phyloP scores from a whole-genome alignment of 2,888 invertebrate genomes.

The Drosophila prostipennis region DNA sequence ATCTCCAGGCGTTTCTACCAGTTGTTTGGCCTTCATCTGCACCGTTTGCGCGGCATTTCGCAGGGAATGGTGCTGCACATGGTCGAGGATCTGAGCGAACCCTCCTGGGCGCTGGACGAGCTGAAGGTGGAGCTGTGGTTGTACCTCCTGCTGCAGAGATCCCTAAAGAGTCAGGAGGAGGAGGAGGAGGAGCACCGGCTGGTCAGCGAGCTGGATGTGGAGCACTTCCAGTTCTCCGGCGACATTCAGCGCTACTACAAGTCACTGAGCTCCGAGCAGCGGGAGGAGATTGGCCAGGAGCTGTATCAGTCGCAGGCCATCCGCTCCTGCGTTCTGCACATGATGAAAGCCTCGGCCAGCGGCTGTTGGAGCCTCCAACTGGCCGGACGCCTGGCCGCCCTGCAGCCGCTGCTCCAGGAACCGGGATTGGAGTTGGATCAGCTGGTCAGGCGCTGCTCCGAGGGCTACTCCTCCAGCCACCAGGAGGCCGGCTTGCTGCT shows the following conservation, averaged over 20 bases:
- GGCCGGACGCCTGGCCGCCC: constrained; percentile 66
- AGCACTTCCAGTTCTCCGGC: constrained; percentile 63
- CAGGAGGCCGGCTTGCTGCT: constrained; percentile 74
- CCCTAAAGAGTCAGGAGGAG: neutral
- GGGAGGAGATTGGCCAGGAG: constrained; percentile 36
- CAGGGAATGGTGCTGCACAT: constrained; percentile 53
- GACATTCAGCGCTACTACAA: constrained; percentile 62
- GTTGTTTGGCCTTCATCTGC: constrained; percentile 73
- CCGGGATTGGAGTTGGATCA: constrained; percentile 50
- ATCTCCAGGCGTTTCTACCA: constrained; percentile 72
- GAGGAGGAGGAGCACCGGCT: neutral
- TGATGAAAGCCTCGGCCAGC: constrained; percentile 15
- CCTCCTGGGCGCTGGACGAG: constrained; percentile 37
- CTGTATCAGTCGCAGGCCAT: constrained; percentile 33
- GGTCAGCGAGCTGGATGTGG: constrained; percentile 53
- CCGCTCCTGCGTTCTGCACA: constrained; percentile 11
- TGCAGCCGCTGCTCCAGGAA: constrained; percentile 63
- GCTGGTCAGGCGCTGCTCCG: constrained; percentile 61
- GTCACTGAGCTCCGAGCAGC: constrained; percentile 43
- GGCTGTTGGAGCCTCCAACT: constrained; percentile 61
- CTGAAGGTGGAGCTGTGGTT: constrained; percentile 77
- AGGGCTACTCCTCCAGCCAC: constrained; percentile 36
- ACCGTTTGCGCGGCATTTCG: constrained; percentile 52
- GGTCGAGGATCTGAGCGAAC: constrained; percentile 49
- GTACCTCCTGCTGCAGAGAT: constrained; percentile 54